Evolutionary conservation across 2,113 vertebrate species (phyloP).

Genomic region (Phainopepla nitens): DNA sequence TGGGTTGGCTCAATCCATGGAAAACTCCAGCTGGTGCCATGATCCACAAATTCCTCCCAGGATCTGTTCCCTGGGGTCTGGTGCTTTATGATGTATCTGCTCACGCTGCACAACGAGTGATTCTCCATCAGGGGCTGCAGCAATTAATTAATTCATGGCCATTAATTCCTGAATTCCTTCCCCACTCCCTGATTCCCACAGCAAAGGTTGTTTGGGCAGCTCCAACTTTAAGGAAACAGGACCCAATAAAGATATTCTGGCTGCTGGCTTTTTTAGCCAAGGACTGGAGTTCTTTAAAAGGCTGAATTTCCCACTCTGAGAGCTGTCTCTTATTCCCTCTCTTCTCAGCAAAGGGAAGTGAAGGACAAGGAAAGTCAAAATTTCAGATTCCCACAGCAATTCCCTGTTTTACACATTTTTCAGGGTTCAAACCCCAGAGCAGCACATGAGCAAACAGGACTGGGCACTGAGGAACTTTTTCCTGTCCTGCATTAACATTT

Average conservation of each 20-base stretch:
- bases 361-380: not conserved
- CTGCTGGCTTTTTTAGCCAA: not conserved
- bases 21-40: constrained; percentile 76
- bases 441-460: not conserved
- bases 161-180: not conserved
- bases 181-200: not conserved
- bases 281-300: not conserved
- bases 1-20: constrained; percentile 75
- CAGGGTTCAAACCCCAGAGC: not conserved
- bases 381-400: not conserved
- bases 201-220: not conserved
- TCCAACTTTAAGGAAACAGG: not conserved
- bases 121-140: constrained; percentile 73
- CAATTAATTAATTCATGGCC: not conserved
- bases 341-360: not conserved
- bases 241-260: not conserved
- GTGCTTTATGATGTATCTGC: constrained; percentile 76
- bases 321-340: not conserved
- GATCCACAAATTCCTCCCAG: constrained; percentile 61
- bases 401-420: not conserved
- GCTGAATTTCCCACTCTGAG: not conserved
- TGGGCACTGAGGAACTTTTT: not conserved
- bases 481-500: not conserved
- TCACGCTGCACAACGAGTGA: constrained; percentile 77
- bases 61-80: constrained; percentile 46